Percentiles rank a stretch among this genome's conserved stretches.
Conservation (phyloP, 2,113 vertebrate genomes). For the Brachionichthys hirsutus region DNA sequence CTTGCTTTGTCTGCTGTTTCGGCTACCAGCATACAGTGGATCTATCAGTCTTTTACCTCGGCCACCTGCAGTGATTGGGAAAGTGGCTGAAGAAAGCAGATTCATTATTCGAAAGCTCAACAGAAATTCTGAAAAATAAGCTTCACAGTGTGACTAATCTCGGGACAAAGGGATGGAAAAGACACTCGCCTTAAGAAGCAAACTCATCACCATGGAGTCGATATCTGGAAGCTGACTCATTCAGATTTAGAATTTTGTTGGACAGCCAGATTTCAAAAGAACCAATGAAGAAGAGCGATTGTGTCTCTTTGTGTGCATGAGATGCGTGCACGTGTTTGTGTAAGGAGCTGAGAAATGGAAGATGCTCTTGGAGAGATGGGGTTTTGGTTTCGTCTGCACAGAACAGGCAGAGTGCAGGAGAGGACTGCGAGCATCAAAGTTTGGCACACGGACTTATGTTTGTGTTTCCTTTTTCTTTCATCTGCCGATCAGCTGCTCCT, state of each 20-base stretch:
- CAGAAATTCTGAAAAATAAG: background rate
- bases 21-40: too few species aligned
- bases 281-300: slow-evolving; percentile 26
- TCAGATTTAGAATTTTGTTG: slow-evolving; percentile 29
- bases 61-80: background rate
- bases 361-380: slow-evolving; percentile 13
- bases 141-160: background rate
- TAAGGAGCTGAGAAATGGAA: slow-evolving; percentile 1
- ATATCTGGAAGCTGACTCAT: slow-evolving; percentile 10
- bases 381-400: slow-evolving; percentile 10
- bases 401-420: slow-evolving; percentile 4
- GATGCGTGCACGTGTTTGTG: slow-evolving; percentile 3
- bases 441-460: slow-evolving; percentile 39
- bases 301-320: slow-evolving; percentile 7
- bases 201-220: slow-evolving; percentile 30
- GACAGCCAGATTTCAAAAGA: slow-evolving; percentile 29
- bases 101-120: background rate
- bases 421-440: slow-evolving; percentile 60
- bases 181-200: slow-evolving; percentile 8
- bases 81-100: background rate
- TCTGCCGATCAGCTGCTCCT: slow-evolving; percentile 48
- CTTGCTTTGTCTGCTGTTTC: too few species aligned
- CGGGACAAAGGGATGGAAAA: background rate
- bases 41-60: background rate
- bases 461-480: slow-evolving; percentile 69